These are phyloP conservation scores for Myotis davidii DNA, from an alignment of 2,113 vertebrate species.

Conservation along the genomic window DNA sequence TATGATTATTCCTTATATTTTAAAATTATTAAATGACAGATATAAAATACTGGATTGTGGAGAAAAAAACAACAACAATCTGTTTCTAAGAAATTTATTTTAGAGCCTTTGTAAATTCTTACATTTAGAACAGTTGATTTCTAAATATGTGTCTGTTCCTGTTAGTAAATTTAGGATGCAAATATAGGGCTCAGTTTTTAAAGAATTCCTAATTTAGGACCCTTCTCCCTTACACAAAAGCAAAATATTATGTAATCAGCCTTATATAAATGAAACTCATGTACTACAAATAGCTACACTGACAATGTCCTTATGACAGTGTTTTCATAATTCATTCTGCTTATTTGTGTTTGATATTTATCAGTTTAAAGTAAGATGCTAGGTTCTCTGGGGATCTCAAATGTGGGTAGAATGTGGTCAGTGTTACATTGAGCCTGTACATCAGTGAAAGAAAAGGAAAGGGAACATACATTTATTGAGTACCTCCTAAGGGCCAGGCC, in stretches of 20 bases:
- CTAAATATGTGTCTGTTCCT: constrained; percentile 22
- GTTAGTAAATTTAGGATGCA: constrained; percentile 44
- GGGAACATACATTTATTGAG: background rate
- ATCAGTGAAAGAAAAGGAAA: constrained; percentile 19
- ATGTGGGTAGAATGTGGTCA: background rate
- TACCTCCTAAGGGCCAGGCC: background rate
- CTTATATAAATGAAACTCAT: background rate
- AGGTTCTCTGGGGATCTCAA: constrained; percentile 2
- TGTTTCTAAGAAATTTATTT: constrained; percentile 47
- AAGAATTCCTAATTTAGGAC: constrained; percentile 37
- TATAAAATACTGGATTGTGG: background rate
- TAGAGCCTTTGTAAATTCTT: constrained; percentile 51
- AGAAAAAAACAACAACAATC: background rate
- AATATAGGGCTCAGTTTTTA: background rate
- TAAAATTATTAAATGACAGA: constrained; percentile 39
- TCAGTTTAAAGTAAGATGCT: background rate
- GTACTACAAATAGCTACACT: background rate
- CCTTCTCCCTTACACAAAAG: background rate
- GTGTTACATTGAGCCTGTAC: background rate
- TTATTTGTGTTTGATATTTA: constrained; percentile 8
- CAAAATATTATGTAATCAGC: background rate
- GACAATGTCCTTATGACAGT: background rate
- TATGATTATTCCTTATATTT: constrained; percentile 33
- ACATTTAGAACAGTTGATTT: constrained; percentile 46
- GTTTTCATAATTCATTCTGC: constrained; percentile 27